These are phyloP conservation scores for Drosophila lutescens DNA, from an alignment of 2,888 invertebrate genomes.

Conservation along the genomic window DNA sequence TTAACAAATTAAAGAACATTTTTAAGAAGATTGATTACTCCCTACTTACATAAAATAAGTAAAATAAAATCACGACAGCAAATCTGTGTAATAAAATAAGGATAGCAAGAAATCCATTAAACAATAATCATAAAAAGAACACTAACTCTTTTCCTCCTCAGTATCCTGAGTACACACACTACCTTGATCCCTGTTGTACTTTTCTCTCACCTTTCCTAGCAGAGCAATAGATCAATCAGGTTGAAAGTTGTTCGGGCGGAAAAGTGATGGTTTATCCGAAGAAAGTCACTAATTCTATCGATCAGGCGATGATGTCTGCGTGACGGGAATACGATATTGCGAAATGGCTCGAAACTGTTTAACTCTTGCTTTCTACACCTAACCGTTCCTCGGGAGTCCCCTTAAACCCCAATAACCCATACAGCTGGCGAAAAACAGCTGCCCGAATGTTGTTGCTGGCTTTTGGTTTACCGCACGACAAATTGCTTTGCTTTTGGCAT, in stretches of 20 bases:
- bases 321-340: slow-evolving; percentile 40
- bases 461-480: slow-evolving; percentile 76
- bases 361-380: slow-evolving; percentile 46
- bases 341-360: slow-evolving; percentile 42
- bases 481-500: slow-evolving; percentile 78
- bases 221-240: slow-evolving; percentile 32
- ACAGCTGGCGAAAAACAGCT: slow-evolving; percentile 42
- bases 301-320: slow-evolving; percentile 40
- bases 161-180: not conserved
- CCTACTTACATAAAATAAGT: no score
- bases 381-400: slow-evolving; percentile 41
- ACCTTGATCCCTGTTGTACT: slow-evolving; percentile 3
- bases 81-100: no score
- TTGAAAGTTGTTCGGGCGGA: slow-evolving; percentile 19
- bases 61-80: no score
- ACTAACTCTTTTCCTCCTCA: not conserved
- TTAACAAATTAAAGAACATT: no score
- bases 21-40: no score
- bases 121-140: not conserved
- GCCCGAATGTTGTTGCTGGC: slow-evolving; percentile 32
- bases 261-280: slow-evolving; percentile 46
- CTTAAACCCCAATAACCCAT: slow-evolving; percentile 14
- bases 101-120: no score
- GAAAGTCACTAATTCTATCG: slow-evolving; percentile 51
- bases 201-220: slow-evolving; percentile 14